Base-by-base conservation (phyloP, 2,888 invertebrate genomes). In the Andricus quercusramuli region DNA sequence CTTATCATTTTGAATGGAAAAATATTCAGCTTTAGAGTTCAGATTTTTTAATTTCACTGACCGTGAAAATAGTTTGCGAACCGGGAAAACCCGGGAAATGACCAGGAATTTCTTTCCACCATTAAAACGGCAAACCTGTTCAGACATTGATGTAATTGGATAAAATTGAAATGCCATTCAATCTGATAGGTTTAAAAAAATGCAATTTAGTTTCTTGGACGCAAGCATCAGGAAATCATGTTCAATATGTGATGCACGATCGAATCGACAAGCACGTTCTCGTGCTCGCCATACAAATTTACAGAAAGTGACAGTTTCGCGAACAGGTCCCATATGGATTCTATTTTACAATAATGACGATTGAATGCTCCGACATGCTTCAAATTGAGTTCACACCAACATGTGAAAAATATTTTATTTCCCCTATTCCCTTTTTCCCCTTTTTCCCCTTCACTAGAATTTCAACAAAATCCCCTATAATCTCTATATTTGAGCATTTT, bases 221-320 rank as follows among this genome's bases (percentile, higher is more conserved):
- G 15, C 4, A 17, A 29, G 25, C 25, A 22, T 13, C 15, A 25
- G 25, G 5, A 17, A 25, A 62, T 25, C 25, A 25, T 25, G 25
- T 25, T 25, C 62, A 62, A 64, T 64, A 64, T 64, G 64, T 64
- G 29, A 29, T 64, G 25, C 64, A 64, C 64, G 64, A 64, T 64
- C 17, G 25, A 29, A 29, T 15, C 29, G 29, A 64, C 64, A 64
- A 64, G 29, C 64, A 64, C 17, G 29, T 64, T 62, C 5, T 29
- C 29, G 64, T 64, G 64, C 22, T 29, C 64, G 0, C 64, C 29
- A 64, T 64, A 64, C 17, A 3, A 64, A 64, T 64, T 64, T 64
- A 6, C 64, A 29, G 64, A 64, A 64, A 64, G 64, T 29, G 64
- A 64, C 64, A 64, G 64, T 25, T 22, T 25, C 0, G 64, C 1